Evolutionary conservation across 1,140 invertebrate species (phyloP), one percentile per base, ranked within the genome.

Genomic region (Sinonovacula constricta): DNA sequence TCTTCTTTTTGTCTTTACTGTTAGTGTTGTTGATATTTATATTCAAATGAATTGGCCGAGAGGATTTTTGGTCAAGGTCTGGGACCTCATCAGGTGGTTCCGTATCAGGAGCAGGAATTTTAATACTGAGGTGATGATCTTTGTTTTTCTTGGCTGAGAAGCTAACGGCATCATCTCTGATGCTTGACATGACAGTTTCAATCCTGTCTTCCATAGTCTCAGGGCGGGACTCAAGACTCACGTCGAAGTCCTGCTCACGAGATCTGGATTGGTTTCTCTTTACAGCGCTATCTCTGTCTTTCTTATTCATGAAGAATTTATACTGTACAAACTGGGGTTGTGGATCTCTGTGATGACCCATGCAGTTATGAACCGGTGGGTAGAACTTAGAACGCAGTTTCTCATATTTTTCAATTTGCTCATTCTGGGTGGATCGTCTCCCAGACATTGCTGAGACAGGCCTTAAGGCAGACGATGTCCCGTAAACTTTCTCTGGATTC

Each of bases 41-140:
- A 53, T 65, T 49, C 0, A 63, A 34, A 36, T 69, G 60, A 22
- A 74, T 57, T 33, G 68, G 54, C 22, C 85, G 51, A 22, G 81
- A 81, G 14, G 81, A 78, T 22, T 82, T 79, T 0, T 79, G 26
- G 45, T 86, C 85, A 51, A 84, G 77, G 56, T 86, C 83, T 30
- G 83, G 85, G 1, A 83, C 83, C 56, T 85, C 85, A 81, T 86
- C 85, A 71, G 83, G 81, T 15, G 84, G 83, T 45, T 85, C 81
- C 4, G 57, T 60, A 62, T 53, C 77, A 66, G 63, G 53, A n/a
- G 56, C 70, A 30, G 68, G 71, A 36, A 77, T 72, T 22, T 60
- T 71, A 34, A 71, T 77, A 62, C 68, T 51, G 15, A 76, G 30
- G 12, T 60, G 45, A 18, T 60, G 67, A 31, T 63, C 15, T 36